These are phyloP conservation scores for Calidris pygmaea DNA, from an alignment of 2,113 vertebrate genomes.

Conservation along the genomic window DNA sequence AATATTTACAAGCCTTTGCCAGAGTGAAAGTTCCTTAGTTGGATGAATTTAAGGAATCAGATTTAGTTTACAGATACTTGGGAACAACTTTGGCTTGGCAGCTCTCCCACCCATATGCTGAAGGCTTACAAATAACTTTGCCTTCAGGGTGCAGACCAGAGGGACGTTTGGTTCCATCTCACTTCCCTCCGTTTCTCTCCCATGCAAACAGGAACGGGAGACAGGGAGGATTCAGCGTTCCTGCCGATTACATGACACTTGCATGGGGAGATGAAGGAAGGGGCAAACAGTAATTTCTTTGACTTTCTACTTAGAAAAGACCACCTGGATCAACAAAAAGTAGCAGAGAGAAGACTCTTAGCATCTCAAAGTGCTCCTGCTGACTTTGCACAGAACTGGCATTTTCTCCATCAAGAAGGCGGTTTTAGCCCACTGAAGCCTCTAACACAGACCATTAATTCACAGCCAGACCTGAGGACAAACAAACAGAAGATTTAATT, in stretches of 20 bases:
- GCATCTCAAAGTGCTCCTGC: conserved; percentile 13
- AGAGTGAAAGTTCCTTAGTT: conserved; percentile 40
- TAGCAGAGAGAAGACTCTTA: not conserved
- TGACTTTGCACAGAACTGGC: not conserved
- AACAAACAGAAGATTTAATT: not conserved
- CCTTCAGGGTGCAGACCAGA: conserved; percentile 12
- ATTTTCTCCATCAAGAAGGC: not conserved
- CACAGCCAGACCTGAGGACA: not conserved
- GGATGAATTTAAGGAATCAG: conserved; percentile 47
- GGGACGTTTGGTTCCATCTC: not conserved
- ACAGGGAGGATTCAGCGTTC: not conserved
- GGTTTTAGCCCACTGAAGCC: not conserved
- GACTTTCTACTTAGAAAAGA: conserved; percentile 3
- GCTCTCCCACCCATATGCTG: conserved; percentile 27
- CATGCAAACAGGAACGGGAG: not conserved
- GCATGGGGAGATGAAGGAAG: not conserved
- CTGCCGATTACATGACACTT: not conserved
- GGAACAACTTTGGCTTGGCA: conserved; percentile 50
- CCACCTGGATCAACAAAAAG: conserved; percentile 33
- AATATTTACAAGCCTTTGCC: conserved; percentile 61
- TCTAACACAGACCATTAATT: not conserved
- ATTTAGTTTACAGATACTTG: conserved; percentile 54
- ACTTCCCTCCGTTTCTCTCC: not conserved
- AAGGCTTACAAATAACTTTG: conserved; percentile 43
- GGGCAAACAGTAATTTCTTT: conserved; percentile 9